These are phyloP conservation scores for Labeo calbasu DNA, from an alignment of 2,797 vertebrate species.

Conservation along the genomic window DNA sequence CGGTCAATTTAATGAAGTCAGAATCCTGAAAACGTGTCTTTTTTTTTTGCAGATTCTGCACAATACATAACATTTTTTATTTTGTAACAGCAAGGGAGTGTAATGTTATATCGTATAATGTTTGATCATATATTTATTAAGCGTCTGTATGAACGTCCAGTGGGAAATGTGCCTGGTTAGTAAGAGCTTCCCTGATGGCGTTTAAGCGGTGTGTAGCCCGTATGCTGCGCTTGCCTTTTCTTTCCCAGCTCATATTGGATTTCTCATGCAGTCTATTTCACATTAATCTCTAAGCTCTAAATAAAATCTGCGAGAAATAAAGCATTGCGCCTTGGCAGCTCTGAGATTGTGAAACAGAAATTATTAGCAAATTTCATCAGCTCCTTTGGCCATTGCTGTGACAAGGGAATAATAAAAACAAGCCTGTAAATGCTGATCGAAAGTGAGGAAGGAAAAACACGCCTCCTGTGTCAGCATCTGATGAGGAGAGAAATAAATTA, in stretches of 20 bases:
- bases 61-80: not conserved
- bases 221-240: conserved; percentile 37
- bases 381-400: conserved; percentile 37
- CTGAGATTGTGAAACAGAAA: conserved; percentile 47
- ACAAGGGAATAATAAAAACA: conserved; percentile 37
- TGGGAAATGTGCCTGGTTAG: conserved; percentile 33
- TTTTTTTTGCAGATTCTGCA: not conserved
- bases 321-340: conserved; percentile 41
- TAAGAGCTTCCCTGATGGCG: not conserved
- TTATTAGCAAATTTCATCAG: conserved; percentile 49
- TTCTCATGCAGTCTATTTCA: conserved; percentile 47
- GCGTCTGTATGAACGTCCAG: not conserved
- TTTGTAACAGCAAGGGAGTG: conserved; percentile 1
- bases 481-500: conserved; percentile 10
- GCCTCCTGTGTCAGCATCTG: conserved; percentile 6
- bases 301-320: conserved; percentile 41
- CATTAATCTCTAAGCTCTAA: conserved; percentile 51
- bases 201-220: not conserved
- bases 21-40: not conserved
- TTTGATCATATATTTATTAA: conserved; percentile 19
- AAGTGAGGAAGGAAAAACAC: not conserved
- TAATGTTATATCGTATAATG: not conserved
- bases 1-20: not conserved
- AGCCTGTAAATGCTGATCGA: conserved; percentile 38
- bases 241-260: conserved; percentile 34